Conservation (phyloP, 37 sponge, comb jelly and placozoan genomes). For the Spongilla lacustris region DNA sequence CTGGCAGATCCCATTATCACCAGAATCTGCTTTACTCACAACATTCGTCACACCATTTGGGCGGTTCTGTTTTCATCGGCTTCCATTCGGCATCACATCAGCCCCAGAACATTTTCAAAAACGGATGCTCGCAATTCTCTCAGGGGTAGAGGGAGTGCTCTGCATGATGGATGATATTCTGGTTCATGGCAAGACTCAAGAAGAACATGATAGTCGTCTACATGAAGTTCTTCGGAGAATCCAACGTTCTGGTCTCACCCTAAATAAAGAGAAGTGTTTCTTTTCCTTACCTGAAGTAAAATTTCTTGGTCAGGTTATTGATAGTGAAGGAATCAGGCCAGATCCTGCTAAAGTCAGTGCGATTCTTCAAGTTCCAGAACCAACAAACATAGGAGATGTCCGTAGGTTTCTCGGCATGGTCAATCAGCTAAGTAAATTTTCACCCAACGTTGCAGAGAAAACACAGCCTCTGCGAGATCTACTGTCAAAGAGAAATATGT, state of each 20-base stretch:
- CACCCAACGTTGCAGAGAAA: constrained; percentile 17
- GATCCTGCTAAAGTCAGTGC: constrained; percentile 47
- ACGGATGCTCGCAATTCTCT: constrained; percentile 21
- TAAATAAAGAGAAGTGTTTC: constrained; percentile 26
- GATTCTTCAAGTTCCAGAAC: constrained; percentile 13
- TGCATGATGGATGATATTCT: constrained; percentile 50
- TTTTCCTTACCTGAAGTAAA: constrained; percentile 15
- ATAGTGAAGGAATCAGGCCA: constrained; percentile 35
- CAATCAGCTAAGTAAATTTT: constrained; percentile 42
- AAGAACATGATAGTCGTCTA: constrained; percentile 53
- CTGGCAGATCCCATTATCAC: constrained; percentile 50
- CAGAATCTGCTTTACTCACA: constrained; percentile 44
- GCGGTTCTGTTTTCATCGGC: constrained; percentile 40
- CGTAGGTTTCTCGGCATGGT: constrained; percentile 54
- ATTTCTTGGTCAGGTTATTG: constrained; percentile 35
- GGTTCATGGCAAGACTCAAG: constrained; percentile 25
- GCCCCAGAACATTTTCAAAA: constrained; percentile 56
- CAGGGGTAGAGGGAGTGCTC: constrained; percentile 25
- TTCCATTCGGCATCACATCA: constrained; percentile 57
- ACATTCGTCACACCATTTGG: constrained; percentile 68
- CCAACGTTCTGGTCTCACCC: constrained; percentile 24
- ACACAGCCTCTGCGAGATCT: constrained; percentile 38
- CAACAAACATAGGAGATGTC: constrained; percentile 25
- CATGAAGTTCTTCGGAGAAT: constrained; percentile 29
- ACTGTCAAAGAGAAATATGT: constrained; percentile 18